phyloP scores from a whole-genome alignment of 2,113 vertebrate species.

The Sinocyclocheilus grahami region DNA sequence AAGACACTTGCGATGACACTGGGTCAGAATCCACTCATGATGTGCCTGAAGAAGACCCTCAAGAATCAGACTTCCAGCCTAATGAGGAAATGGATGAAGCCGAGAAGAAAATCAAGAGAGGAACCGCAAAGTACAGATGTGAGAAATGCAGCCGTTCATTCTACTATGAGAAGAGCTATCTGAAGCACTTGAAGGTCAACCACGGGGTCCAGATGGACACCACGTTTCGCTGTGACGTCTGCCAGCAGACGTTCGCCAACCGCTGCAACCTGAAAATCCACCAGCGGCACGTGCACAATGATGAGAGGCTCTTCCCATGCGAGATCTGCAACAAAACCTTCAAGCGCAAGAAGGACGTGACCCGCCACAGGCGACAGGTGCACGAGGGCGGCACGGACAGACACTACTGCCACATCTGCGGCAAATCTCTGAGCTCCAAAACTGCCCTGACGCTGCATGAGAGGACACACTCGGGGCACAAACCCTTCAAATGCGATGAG shows the following conservation, averaged over 20 bases:
- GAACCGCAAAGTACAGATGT: conserved; percentile 79
- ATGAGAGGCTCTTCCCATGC: conserved; percentile 88
- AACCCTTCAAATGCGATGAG: conserved; percentile 86
- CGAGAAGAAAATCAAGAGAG: conserved; percentile 64
- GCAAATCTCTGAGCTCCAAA: conserved; percentile 93
- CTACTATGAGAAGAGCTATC: conserved; percentile 77
- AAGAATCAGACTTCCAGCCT: conserved; percentile 47
- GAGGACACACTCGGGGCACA: conserved; percentile 89
- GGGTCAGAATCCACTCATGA: conserved; percentile 55
- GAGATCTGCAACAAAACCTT: conserved; percentile 90
- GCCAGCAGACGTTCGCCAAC: conserved; percentile 92
- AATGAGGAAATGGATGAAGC: conserved; percentile 54
- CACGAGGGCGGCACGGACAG: conserved; percentile 86
- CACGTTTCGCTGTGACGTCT: conserved; percentile 86
- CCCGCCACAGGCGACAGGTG: conserved; percentile 90
- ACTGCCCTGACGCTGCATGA: conserved; percentile 88
- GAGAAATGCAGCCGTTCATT: conserved; percentile 75
- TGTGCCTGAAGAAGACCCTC: conserved; percentile 55
- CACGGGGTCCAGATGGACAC: conserved; percentile 83
- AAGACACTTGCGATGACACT: conserved; percentile 11
- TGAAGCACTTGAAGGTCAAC: conserved; percentile 78
- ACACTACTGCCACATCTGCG: conserved; percentile 86
- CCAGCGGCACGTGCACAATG: conserved; percentile 92
- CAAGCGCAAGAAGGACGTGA: conserved; percentile 96
- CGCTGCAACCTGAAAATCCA: conserved; percentile 96